phyloP scores from a whole-genome alignment of 1,140 invertebrate genomes.

The Thaumatotibia leucotreta region DNA sequence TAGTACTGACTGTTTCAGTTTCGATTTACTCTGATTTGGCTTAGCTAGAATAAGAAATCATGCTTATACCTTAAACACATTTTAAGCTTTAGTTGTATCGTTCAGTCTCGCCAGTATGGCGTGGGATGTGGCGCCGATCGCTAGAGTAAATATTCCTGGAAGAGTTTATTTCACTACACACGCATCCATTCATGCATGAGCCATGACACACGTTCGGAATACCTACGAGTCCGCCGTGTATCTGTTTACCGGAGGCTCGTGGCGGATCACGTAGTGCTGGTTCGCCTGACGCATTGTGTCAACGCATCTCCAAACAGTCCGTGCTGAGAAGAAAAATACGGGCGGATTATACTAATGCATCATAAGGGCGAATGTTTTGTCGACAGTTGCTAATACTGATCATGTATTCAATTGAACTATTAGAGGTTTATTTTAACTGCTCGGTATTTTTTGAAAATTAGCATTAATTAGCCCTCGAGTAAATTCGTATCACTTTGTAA shows the following conservation, averaged over 20 bases:
- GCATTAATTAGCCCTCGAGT: no score
- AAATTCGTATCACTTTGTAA: no score
- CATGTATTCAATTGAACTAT: slow-evolving; percentile 2
- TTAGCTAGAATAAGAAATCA: not conserved
- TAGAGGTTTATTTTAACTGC: not conserved
- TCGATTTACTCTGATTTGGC: not conserved
- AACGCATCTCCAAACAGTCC: slow-evolving; percentile 20
- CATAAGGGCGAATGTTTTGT: not conserved
- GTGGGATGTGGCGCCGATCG: slow-evolving; percentile 52
- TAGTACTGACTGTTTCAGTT: not conserved
- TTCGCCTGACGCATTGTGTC: slow-evolving; percentile 28
- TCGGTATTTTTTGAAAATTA: no score
- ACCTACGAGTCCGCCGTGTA: slow-evolving; percentile 21
- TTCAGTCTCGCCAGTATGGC: not conserved
- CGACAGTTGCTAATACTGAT: not conserved
- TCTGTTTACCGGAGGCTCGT: slow-evolving; percentile 13
- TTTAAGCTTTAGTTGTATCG: not conserved
- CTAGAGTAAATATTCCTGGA: slow-evolving; percentile 67
- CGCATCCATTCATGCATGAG: slow-evolving; percentile 60
- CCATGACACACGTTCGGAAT: slow-evolving; percentile 38
- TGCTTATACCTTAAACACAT: not conserved
- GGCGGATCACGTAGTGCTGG: slow-evolving; percentile 23
- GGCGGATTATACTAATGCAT: not conserved
- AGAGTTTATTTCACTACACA: slow-evolving; percentile 51
- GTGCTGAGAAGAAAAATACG: slow-evolving; percentile 23